These are phyloP conservation scores for Neomonachus schauinslandi DNA, from an alignment of 2,113 vertebrate genomes.

Conservation along the genomic window DNA sequence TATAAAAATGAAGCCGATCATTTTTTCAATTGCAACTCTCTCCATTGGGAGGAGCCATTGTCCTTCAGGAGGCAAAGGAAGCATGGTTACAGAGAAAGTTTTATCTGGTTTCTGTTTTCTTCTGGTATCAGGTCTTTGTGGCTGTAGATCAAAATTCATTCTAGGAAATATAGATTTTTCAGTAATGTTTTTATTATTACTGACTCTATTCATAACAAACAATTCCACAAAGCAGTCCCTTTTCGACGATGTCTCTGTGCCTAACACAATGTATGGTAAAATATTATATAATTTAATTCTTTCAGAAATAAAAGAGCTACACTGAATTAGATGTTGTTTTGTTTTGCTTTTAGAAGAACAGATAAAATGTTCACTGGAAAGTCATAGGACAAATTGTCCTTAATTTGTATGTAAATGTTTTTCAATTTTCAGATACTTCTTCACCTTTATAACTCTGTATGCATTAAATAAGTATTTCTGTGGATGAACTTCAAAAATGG, in stretches of 20 bases:
- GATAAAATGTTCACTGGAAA: not conserved
- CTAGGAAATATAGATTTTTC: not conserved
- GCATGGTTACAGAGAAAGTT: not conserved
- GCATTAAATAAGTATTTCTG: not conserved
- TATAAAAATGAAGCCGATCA: not conserved
- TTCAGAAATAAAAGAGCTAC: not conserved
- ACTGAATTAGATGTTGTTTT: not conserved
- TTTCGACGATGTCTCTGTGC: not conserved
- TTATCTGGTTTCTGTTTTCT: not conserved
- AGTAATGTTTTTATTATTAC: not conserved
- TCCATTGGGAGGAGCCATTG: constrained; percentile 79
- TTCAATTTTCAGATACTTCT: not conserved
- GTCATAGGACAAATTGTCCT: not conserved
- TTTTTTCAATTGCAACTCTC: constrained; percentile 45
- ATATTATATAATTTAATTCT: not conserved
- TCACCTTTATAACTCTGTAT: not conserved
- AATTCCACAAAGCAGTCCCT: not conserved
- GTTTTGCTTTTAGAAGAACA: not conserved
- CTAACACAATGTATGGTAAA: not conserved
- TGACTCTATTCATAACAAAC: not conserved
- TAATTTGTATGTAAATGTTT: not conserved
- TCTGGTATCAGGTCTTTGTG: not conserved
- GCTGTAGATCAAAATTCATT: constrained; percentile 19
- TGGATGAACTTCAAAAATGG: not conserved
- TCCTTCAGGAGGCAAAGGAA: constrained; percentile 18